These are phyloP conservation scores for Carterocephalus palaemon DNA, from an alignment of 2,888 invertebrate genomes.

Conservation along the genomic window DNA sequence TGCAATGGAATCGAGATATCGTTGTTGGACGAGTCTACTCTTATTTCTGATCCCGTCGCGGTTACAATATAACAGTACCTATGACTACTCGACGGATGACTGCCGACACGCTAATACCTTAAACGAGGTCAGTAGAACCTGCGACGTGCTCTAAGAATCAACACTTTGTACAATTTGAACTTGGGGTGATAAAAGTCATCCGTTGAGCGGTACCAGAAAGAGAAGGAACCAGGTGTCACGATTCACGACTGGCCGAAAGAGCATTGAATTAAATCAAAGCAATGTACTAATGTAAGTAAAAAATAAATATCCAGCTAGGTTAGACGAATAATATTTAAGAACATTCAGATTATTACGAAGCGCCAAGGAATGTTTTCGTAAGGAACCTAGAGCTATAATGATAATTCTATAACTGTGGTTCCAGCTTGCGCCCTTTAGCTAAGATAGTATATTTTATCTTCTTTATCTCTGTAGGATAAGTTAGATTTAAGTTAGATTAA, in stretches of 20 bases:
- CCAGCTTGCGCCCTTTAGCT: no score
- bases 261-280: slow-evolving; percentile 1
- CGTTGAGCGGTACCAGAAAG: slow-evolving; percentile 15
- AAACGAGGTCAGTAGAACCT: slow-evolving; percentile 60
- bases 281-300: no score
- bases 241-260: slow-evolving; percentile 37
- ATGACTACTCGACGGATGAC: slow-evolving; percentile 41
- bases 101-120: slow-evolving; percentile 53
- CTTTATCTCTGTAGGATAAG: no score
- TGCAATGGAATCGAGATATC: slow-evolving; percentile 33
- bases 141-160: slow-evolving; percentile 42
- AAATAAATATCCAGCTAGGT: no score
- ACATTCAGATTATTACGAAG: no score
- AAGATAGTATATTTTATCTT: no score
- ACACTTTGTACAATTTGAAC: slow-evolving; percentile 44
- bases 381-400: no score
- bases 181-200: slow-evolving; percentile 46
- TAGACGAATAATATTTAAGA: no score
- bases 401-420: no score
- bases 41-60: slow-evolving; percentile 26
- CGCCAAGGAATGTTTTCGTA: no score
- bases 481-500: no score
- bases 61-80: slow-evolving; percentile 43
- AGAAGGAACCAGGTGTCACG: slow-evolving; percentile 27
- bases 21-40: slow-evolving; percentile 16